Evolutionary conservation across 2,888 invertebrate genomes (phyloP).

Genomic region (Mimachlamys varia): DNA sequence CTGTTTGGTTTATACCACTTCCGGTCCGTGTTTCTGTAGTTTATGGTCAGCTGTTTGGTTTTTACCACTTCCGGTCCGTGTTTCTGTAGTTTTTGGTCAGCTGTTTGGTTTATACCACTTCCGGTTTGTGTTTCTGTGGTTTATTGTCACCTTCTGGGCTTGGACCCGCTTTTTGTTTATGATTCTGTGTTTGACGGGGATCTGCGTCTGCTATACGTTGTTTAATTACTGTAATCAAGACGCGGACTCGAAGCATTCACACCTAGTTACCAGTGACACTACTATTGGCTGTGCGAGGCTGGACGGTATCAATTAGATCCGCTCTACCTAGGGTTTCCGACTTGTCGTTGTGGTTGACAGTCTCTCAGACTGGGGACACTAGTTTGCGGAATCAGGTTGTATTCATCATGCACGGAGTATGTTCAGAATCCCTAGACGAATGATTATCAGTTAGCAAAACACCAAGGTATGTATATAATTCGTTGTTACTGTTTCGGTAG

Average conservation of each 20-base stretch:
- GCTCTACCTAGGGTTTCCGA: background rate
- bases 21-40: background rate
- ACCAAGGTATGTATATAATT: background rate
- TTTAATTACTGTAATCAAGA: background rate
- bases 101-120: background rate
- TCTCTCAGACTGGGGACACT: background rate
- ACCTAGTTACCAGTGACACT: background rate
- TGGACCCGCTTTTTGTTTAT: background rate
- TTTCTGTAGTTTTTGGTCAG: background rate
- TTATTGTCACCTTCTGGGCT: background rate
- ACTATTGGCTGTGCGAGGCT: background rate
- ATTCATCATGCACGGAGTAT: too few species aligned
- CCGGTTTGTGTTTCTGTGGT: background rate
- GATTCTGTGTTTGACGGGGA: background rate
- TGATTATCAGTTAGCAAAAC: background rate
- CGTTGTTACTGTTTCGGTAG: conserved; percentile 1
- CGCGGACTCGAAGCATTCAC: background rate
- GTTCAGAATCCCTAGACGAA: background rate
- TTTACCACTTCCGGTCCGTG: background rate
- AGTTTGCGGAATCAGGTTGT: too few species aligned
- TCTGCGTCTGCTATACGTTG: background rate
- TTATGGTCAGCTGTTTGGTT: background rate
- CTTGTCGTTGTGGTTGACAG: background rate
- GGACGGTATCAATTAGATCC: background rate
- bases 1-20: background rate